phyloP scores from a whole-genome alignment of 2,797 vertebrate species.

The Saxicola maurus region DNA sequence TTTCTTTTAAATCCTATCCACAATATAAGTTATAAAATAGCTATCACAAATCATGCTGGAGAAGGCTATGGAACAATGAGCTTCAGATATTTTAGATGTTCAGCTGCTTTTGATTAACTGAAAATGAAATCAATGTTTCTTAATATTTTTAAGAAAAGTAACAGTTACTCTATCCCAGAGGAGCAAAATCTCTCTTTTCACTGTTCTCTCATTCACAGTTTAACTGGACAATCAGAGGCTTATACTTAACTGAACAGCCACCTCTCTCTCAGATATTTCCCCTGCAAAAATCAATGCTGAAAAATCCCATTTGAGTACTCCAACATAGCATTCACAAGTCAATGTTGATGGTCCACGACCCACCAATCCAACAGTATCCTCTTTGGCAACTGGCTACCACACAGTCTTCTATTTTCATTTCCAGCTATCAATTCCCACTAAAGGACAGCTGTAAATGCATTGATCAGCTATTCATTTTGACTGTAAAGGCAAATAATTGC shows the following conservation, averaged over 20 bases:
- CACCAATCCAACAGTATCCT: not conserved
- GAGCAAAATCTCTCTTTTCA: not conserved
- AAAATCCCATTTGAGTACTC: not conserved
- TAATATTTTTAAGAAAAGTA: not conserved
- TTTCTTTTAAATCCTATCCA: not conserved
- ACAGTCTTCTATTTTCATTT: not conserved
- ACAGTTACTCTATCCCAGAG: not conserved
- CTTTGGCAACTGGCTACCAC: not conserved
- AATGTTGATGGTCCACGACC: not conserved
- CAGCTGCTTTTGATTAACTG: not conserved
- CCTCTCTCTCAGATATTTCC: not conserved
- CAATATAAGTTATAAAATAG: not conserved
- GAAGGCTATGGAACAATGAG: not conserved
- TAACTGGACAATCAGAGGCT: not conserved
- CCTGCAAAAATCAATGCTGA: not conserved
- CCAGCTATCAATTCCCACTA: not conserved
- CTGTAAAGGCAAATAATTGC: not conserved
- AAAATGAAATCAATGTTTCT: not conserved
- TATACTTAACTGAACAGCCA: not conserved
- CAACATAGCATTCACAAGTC: not conserved
- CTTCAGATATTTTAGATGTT: not conserved
- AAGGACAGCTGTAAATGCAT: not conserved
- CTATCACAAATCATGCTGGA: not conserved
- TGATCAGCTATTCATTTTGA: not conserved
- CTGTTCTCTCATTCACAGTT: not conserved